A percentile compares a stretch with the other conserved stretches of the same genome.
These are phyloP conservation scores for Sisyra nigra DNA, from an alignment of 2,888 invertebrate species.

Conservation along the genomic window DNA sequence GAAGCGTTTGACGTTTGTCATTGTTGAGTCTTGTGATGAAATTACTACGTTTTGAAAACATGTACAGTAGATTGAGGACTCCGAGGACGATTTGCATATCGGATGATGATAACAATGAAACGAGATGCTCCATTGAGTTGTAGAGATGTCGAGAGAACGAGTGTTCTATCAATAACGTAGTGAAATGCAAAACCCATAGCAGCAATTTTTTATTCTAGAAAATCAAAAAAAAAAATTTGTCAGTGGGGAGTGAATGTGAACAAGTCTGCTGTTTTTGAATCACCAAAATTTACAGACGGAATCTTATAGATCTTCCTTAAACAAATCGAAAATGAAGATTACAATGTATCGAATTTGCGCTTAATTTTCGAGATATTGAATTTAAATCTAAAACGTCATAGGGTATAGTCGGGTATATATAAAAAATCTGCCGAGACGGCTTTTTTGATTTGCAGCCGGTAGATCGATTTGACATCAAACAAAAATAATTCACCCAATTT, in stretches of 20 bases:
- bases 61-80: conserved; percentile 69
- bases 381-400: no score
- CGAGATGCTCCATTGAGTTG: conserved; percentile 74
- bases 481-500: no score
- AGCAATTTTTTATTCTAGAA: conserved; percentile 51
- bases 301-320: background rate
- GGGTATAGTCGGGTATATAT: no score
- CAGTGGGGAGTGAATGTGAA: background rate
- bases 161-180: conserved; percentile 70
- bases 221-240: conserved; percentile 13
- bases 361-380: no score
- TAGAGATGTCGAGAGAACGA: conserved; percentile 75
- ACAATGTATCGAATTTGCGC: no score
- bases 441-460: no score
- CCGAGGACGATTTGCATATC: conserved; percentile 73
- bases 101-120: conserved; percentile 57
- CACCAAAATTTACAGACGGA: no score
- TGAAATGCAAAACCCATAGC: conserved; percentile 62
- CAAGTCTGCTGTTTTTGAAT: no score
- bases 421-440: no score
- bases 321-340: no score
- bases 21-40: conserved; percentile 62
- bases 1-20: conserved; percentile 52
- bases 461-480: no score
- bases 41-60: conserved; percentile 78